Conservation (phyloP, 2,113 vertebrate species). For the Rhinoptilus africanus region DNA sequence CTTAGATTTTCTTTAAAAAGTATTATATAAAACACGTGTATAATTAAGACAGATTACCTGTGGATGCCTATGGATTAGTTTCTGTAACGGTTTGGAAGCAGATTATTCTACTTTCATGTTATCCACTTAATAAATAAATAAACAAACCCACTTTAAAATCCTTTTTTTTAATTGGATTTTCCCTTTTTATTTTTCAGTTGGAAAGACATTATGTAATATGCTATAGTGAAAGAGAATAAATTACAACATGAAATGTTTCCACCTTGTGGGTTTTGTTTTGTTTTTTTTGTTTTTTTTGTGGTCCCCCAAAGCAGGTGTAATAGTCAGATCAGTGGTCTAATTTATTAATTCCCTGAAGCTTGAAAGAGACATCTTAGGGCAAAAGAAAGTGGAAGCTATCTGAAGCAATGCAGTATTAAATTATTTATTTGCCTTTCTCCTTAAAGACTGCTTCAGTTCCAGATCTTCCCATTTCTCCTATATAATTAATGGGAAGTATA, state of each 20-base stretch:
- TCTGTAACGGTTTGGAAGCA: not conserved
- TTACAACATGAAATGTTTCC: not conserved
- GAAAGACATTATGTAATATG: not conserved
- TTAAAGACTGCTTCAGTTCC: slow-evolving; percentile 45
- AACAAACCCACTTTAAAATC: not conserved
- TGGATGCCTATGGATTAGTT: not conserved
- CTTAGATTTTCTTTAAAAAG: not conserved
- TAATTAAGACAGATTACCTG: not conserved
- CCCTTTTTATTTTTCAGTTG: not conserved
- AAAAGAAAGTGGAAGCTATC: slow-evolving; percentile 21
- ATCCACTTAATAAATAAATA: not conserved
- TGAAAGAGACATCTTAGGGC: slow-evolving; percentile 34
- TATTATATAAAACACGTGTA: not conserved
- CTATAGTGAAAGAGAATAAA: not conserved
- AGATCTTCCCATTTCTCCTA: slow-evolving; percentile 42
- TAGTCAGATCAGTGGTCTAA: slow-evolving; percentile 23
- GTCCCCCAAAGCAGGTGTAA: slow-evolving; percentile 21
- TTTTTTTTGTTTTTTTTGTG: not conserved
- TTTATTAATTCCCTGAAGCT: slow-evolving; percentile 55
- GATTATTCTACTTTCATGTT: not conserved
- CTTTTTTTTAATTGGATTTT: not conserved
- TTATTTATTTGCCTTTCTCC: slow-evolving; percentile 59
- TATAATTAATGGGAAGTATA: slow-evolving; percentile 52
- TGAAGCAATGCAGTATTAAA: slow-evolving; percentile 36
- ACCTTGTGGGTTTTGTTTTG: too few species aligned